Evolutionary conservation across 2,888 invertebrate genomes (phyloP).

Genomic region (Heteromyza rotundicornis): DNA sequence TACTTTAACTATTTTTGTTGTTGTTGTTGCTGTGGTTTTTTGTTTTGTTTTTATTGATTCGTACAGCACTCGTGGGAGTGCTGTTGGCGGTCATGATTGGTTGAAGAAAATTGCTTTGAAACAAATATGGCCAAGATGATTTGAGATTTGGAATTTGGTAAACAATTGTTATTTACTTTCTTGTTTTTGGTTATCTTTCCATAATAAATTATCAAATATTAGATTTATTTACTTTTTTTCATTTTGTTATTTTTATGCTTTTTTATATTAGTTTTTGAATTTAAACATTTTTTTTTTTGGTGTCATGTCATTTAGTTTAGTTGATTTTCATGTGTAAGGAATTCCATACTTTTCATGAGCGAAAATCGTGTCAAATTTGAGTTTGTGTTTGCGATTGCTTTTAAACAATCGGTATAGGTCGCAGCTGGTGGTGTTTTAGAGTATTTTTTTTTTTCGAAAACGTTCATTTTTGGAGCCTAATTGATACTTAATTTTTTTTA

Average conservation of each 20-base stretch:
- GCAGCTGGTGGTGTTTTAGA: slow-evolving; percentile 6
- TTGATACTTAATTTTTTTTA: slow-evolving; percentile 26
- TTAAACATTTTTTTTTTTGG: background rate
- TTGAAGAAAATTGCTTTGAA: background rate
- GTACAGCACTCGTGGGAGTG: no score
- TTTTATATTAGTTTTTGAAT: slow-evolving; percentile 5
- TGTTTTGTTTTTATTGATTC: background rate
- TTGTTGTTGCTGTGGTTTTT: background rate
- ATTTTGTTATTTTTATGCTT: background rate
- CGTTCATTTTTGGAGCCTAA: slow-evolving; percentile 44
- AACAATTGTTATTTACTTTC: slow-evolving; percentile 18
- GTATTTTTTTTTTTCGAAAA: slow-evolving; percentile 18
- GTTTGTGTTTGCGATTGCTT: slow-evolving; percentile 23
- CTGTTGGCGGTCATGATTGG: no score
- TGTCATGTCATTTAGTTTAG: background rate
- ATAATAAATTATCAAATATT: slow-evolving; percentile 3
- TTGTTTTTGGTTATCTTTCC: slow-evolving; percentile 20
- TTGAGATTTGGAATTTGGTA: background rate
- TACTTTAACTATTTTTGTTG: slow-evolving; percentile 1
- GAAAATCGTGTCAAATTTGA: background rate
- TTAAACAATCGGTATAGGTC: background rate
- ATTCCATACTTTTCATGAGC: slow-evolving; percentile 22
- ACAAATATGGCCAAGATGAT: slow-evolving; percentile 2
- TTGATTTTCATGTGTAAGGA: background rate
- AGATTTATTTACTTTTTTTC: background rate